Evolutionary conservation across 2,797 vertebrate species (phyloP), one percentile per base, ranked within the genome.

Genomic region (Leptoclinus maculatus): DNA sequence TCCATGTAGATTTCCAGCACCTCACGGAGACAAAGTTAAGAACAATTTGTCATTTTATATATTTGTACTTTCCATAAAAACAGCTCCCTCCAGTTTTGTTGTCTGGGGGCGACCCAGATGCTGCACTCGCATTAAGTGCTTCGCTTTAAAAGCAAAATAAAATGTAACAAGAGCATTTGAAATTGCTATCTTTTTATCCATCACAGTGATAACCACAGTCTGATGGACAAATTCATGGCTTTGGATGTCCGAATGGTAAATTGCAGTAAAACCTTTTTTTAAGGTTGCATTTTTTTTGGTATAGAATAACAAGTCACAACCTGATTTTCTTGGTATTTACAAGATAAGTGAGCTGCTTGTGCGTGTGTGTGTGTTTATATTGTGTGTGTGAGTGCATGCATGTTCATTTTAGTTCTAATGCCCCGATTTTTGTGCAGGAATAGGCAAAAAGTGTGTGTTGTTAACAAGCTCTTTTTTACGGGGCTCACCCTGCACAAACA

Each of bases 401-500:
- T 23, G 21, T 7, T 29, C 57, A 21, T 43, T 29, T 53, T 54
- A 8, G 17, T 67, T 57, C 1, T n/a, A n/a, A 21, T 1, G 19
- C 47, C 25, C 6, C 8, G 0, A 0, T 51, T 63, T 73, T 64
- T 64, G 34, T 57, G 68, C 45, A 68, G 54, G 63, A 75, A 62
- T 57, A 8, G 54, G 64, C 62, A 41, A 62, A 71, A 36, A 21
- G 56, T 49, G 47, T 63, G 68, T 39, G 58, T 36, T 90, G 88
- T 90, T 92, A 92, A 93, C 58, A 76, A 92, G 88, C 84, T 86
- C 60, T 93, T 85, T 90, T 92, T 92, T 91, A 93, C 78, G 68
- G 90, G 90, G 73, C 87, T 86, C 87, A 88, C 87, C 88, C 86
- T 74, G 88, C n/a, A 73, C 91, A 93, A 93, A 90, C 91, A 92